A percentile compares a stretch with the other conserved stretches of the same genome.
phyloP scores from a whole-genome alignment of 2,113 vertebrate genomes.

The Amblyopsis rosae region DNA sequence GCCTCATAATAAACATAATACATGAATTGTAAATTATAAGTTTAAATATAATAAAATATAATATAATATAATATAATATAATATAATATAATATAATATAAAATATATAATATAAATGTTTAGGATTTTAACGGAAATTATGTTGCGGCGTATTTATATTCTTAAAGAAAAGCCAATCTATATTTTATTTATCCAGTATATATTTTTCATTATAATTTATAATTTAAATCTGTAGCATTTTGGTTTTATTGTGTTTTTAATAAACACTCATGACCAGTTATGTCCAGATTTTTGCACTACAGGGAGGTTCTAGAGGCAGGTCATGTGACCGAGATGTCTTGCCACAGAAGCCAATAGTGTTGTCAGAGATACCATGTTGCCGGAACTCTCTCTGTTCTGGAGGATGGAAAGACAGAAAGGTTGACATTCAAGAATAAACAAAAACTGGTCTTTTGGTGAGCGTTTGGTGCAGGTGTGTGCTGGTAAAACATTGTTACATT shows the following conservation, averaged over 20 bases:
- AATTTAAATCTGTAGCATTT: conserved; percentile 3
- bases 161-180: too few species aligned
- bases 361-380: conserved; percentile 65
- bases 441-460: conserved; percentile 42
- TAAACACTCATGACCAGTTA: conserved; percentile 30
- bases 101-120: background rate
- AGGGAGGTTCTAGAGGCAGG: conserved; percentile 58
- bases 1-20: background rate
- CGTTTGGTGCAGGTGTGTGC: background rate
- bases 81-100: background rate
- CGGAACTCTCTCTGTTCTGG: conserved; percentile 71
- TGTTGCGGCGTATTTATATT: too few species aligned
- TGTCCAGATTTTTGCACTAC: conserved; percentile 49
- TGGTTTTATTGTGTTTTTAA: too few species aligned
- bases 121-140: background rate
- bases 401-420: conserved; percentile 44
- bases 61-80: too few species aligned
- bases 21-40: background rate
- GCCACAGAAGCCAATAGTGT: conserved; percentile 69
- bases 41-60: too few species aligned
- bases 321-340: conserved; percentile 70
- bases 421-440: conserved; percentile 46
- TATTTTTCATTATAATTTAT: too few species aligned
- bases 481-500: conserved; percentile 42
- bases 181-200: too few species aligned